A percentile compares a stretch with the other conserved stretches of the same genome.
These are phyloP conservation scores for Cassiopea xamachana DNA, from an alignment of 30 jellyfish, hydroid and myxozoan species.

Conservation along the genomic window DNA sequence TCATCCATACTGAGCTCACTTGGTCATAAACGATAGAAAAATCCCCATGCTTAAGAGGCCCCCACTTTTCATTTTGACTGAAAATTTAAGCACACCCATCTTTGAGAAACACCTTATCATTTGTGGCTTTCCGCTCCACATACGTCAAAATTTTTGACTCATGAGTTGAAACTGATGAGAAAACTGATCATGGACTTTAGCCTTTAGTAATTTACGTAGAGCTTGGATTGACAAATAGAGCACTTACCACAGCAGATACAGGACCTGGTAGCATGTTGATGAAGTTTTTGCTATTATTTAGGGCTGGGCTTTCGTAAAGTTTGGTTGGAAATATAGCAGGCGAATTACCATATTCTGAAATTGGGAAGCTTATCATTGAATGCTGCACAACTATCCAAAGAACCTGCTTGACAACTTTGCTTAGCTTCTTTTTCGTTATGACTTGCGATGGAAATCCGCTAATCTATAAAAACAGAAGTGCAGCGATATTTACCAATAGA, in stretches of 20 bases:
- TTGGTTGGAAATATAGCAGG: conserved; percentile 23
- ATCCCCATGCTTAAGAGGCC: too few relatives aligned
- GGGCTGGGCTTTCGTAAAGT: not conserved
- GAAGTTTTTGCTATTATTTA: not conserved
- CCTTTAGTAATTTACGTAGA: too few relatives aligned
- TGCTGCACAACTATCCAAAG: conserved; percentile 71
- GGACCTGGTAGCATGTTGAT: conserved; percentile 20
- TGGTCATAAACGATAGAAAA: too few relatives aligned
- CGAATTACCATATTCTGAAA: conserved; percentile 18
- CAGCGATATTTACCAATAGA: too few relatives aligned
- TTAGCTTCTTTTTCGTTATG: not conserved
- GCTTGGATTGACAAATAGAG: not conserved
- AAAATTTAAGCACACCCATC: too few relatives aligned
- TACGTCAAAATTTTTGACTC: too few relatives aligned
- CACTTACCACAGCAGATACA: conserved; percentile 4
- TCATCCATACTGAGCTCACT: too few relatives aligned
- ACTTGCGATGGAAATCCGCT: not conserved
- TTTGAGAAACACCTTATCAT: too few relatives aligned
- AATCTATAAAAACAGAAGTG: not conserved
- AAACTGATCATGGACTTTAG: too few relatives aligned
- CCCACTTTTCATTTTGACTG: too few relatives aligned
- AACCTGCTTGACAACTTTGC: not conserved
- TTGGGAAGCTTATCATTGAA: conserved; percentile 19
- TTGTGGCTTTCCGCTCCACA: too few relatives aligned
- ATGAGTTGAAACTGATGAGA: too few relatives aligned